phyloP scores from a whole-genome alignment of 2,113 vertebrate genomes.

The Leucopternis melanops region DNA sequence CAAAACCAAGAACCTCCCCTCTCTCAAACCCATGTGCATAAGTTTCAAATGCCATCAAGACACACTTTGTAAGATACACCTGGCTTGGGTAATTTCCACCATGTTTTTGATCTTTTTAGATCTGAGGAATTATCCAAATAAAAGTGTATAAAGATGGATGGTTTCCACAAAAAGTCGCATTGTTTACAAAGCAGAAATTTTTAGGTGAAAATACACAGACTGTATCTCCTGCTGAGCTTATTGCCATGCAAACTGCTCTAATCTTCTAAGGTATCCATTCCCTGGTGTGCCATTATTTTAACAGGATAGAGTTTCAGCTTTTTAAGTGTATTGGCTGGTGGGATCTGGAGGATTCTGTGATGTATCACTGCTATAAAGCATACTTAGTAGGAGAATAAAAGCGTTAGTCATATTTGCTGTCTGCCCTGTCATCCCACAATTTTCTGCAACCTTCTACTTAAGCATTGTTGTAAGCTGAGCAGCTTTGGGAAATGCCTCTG shows the following conservation, averaged over 20 bases:
- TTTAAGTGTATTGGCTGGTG: not conserved
- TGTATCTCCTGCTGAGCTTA: not conserved
- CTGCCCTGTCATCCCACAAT: not conserved
- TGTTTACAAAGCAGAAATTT: not conserved
- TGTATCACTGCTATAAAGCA: not conserved
- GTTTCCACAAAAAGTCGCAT: not conserved
- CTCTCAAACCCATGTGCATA: not conserved
- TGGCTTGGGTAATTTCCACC: not conserved
- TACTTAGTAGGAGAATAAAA: not conserved
- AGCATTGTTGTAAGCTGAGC: not conserved
- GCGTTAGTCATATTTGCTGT: not conserved
- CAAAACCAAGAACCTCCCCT: not conserved
- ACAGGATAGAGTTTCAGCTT: not conserved
- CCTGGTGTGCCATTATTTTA: not conserved
- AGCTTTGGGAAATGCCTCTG: not conserved
- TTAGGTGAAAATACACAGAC: not conserved
- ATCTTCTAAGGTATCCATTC: not conserved
- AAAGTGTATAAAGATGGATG: not conserved
- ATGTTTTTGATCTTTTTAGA: not conserved
- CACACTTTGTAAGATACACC: not conserved
- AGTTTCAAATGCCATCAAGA: not conserved
- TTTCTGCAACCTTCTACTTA: not conserved
- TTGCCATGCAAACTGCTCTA: not conserved
- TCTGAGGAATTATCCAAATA: not conserved
- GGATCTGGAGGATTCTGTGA: not conserved